Evolutionary conservation across 2,797 vertebrate genomes (phyloP).

Genomic region (Gila robusta): DNA sequence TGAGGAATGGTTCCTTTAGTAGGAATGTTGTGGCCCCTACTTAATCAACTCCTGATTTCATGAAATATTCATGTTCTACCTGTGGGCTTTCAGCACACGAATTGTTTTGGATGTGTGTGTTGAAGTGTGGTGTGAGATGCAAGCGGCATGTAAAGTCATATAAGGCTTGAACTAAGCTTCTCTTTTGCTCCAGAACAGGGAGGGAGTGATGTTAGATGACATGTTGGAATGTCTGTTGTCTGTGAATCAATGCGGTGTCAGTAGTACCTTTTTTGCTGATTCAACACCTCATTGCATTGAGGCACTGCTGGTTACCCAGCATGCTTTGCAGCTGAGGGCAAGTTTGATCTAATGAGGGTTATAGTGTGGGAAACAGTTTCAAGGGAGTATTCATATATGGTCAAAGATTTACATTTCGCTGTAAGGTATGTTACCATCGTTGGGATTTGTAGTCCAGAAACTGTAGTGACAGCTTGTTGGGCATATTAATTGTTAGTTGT

Average conservation of each 20-base stretch:
- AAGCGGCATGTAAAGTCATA: slow-evolving; percentile 65
- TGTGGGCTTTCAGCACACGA: slow-evolving; percentile 66
- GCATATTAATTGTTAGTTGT: no score
- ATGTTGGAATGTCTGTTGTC: slow-evolving; percentile 5
- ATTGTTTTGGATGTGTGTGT: slow-evolving; percentile 55
- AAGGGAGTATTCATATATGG: neutral
- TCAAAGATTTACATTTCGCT: neutral
- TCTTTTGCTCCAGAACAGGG: slow-evolving; percentile 55
- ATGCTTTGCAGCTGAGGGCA: neutral
- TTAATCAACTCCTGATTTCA: slow-evolving; percentile 78
- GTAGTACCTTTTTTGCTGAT: slow-evolving; percentile 5
- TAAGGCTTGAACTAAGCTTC: slow-evolving; percentile 65
- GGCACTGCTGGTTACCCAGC: neutral
- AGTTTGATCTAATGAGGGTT: neutral
- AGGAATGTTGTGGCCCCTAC: slow-evolving; percentile 63
- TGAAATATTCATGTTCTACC: slow-evolving; percentile 76
- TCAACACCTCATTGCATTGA: slow-evolving; percentile 53
- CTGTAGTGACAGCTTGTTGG: no score
- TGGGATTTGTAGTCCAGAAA: neutral
- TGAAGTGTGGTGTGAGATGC: slow-evolving; percentile 22
- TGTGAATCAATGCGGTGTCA: slow-evolving; percentile 31
- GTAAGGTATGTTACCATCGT: neutral
- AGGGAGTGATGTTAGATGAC: slow-evolving; percentile 28
- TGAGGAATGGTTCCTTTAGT: slow-evolving; percentile 64
- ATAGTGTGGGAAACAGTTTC: neutral